These are phyloP conservation scores for Stratiomys singularior DNA, from an alignment of 2,888 invertebrate genomes.

Conservation along the genomic window DNA sequence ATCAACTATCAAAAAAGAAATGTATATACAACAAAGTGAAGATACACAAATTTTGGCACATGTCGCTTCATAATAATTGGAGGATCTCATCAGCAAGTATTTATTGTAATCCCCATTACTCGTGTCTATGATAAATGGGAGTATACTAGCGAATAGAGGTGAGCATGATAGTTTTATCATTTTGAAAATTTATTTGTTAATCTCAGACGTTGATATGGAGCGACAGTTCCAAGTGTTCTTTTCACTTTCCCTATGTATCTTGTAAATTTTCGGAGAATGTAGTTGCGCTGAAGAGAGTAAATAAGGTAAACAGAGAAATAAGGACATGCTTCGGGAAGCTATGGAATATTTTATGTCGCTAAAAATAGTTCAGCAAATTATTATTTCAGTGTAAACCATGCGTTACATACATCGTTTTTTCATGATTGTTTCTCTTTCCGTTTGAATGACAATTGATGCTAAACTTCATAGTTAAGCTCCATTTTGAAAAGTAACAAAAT, in stretches of 20 bases:
- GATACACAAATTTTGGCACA: conserved; percentile 13
- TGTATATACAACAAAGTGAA: neutral
- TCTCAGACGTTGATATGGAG: conserved; percentile 2
- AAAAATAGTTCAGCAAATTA: too few relatives aligned
- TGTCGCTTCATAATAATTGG: conserved; percentile 3
- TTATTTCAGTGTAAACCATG: too few relatives aligned
- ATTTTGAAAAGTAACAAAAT: too few relatives aligned
- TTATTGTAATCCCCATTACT: conserved; percentile 12
- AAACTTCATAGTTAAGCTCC: too few relatives aligned
- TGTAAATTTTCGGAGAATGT: too few relatives aligned
- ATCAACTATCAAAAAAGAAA: neutral
- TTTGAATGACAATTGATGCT: too few relatives aligned
- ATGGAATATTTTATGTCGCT: too few relatives aligned
- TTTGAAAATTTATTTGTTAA: conserved; percentile 16
- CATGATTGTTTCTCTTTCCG: too few relatives aligned
- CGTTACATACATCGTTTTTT: too few relatives aligned
- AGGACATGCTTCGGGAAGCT: too few relatives aligned
- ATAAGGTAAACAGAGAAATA: too few relatives aligned
- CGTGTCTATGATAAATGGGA: neutral
- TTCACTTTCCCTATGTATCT: neutral
- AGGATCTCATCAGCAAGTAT: conserved; percentile 1
- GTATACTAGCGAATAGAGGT: neutral
- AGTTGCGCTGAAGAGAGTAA: too few relatives aligned
- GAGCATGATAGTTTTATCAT: conserved; percentile 23
- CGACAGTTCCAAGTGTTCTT: conserved; percentile 22